Conservation (phyloP, 2,888 invertebrate species). For the Invenusta paracnida region DNA sequence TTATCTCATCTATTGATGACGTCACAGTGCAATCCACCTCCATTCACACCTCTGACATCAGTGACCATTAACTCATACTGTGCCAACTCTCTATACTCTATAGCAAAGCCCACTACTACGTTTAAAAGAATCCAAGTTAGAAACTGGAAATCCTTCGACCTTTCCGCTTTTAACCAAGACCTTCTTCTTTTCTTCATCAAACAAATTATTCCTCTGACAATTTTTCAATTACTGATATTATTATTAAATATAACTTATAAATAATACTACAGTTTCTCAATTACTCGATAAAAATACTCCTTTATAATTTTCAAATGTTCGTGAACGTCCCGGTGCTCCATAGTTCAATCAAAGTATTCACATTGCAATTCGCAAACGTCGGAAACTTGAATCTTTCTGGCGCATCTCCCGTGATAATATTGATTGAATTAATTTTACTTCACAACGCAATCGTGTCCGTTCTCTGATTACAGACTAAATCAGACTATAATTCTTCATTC, state of each 20-base stretch:
- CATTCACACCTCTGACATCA: neutral
- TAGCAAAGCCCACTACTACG: neutral
- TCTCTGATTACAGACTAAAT: neutral
- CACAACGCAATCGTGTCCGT: neutral
- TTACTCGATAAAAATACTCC: neutral
- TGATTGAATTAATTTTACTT: neutral
- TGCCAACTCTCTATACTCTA: neutral
- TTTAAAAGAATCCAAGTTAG: neutral
- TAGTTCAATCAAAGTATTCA: neutral
- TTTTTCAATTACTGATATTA: neutral
- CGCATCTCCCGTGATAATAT: too few relatives aligned
- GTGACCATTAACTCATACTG: neutral
- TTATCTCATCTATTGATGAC: too few relatives aligned
- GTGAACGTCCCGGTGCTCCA: neutral
- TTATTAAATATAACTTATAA: neutral
- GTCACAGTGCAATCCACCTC: too few relatives aligned
- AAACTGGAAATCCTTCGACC: neutral
- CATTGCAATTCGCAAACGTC: neutral
- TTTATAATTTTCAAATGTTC: neutral
- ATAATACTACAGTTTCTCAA: neutral
- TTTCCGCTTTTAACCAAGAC: neutral
- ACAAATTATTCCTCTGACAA: neutral
- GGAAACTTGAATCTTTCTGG: too few relatives aligned
- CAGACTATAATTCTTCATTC: neutral
- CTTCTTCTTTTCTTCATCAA: neutral